phyloP scores from a whole-genome alignment of 1,140 invertebrate species.

The Pogonognathellus flavescens region DNA sequence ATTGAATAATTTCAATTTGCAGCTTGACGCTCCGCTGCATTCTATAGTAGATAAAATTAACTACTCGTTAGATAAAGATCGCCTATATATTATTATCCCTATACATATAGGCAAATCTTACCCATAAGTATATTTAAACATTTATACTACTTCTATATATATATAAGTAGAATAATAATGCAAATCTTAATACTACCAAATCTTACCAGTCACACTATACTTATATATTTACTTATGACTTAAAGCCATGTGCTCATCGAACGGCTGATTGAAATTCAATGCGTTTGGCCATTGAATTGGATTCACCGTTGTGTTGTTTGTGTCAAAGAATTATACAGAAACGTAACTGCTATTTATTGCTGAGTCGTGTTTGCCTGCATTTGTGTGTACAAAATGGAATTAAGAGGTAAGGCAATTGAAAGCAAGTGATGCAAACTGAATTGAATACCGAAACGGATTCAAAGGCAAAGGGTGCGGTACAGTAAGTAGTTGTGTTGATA shows the following conservation, averaged over 20 bases:
- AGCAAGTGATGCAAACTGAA: conserved; percentile 28
- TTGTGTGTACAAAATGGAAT: conserved; percentile 20
- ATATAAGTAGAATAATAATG: no score
- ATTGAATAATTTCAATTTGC: conserved; percentile 20
- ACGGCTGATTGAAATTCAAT: conserved; percentile 27
- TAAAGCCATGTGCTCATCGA: no score
- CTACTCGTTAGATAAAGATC: not conserved
- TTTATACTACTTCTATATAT: no score
- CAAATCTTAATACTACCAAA: no score
- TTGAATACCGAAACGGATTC: conserved; percentile 31
- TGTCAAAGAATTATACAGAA: conserved; percentile 1
- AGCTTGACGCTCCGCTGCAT: no score
- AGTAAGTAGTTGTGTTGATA: not conserved
- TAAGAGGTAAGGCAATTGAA: conserved; percentile 22
- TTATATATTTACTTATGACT: no score
- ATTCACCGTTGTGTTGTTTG: not conserved
- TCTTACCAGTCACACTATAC: no score
- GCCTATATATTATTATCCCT: not conserved
- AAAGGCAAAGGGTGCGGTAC: conserved; percentile 14
- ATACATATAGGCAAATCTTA: no score
- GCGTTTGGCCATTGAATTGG: not conserved
- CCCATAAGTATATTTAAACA: no score
- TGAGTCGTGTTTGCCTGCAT: not conserved
- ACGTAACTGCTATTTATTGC: not conserved
- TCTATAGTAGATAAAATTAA: not conserved